Base-by-base conservation (phyloP, 2,888 invertebrate genomes). In the Drosophila multiciliata region DNA sequence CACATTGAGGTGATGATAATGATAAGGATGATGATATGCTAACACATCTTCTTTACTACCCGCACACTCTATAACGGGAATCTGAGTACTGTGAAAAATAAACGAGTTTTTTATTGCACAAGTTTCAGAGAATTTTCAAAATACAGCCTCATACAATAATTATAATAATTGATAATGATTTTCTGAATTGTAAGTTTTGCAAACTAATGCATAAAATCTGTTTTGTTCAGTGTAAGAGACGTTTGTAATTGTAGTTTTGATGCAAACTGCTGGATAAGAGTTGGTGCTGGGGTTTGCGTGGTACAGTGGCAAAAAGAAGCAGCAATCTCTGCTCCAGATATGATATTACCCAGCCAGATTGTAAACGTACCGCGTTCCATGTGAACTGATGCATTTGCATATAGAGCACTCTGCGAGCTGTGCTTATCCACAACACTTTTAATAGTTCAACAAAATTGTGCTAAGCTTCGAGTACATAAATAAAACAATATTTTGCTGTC, bases 1-100 rank as follows among this genome's bases (percentile, higher is more conserved):
- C 82, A 80, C 68, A 82, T 79, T 82, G 52, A 66, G 82, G 82
- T 79, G 75, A 63, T 75, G 62, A 72, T 67, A 20, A 50, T 68
- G 68, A 67, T 67, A 38, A 49, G 57, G 50, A 29, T 63, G 74
- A 65, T 66, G 50, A 58, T 52, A 38, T 59, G 69, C 45, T 36
- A 59, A 57, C 55, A 55, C 64, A 76, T 59, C 79, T 55, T 58
- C 65, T 78, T 82, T 76, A 79, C 58, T 76, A 80, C 82, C 76
- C 40, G 63, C 82, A 79, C 79, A 80, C 82, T 68, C 68, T 57
- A 23, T 59, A 45, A 36, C 32, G 32, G 9, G n/a, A 32, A 29
- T 20, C 17, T 32, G 20, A 20, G 1, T 32, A 38, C 53, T 38
- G 60, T 36, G 58, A 58, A 33, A 60, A 58, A 36, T 20, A 58